Evolutionary conservation across 2,888 invertebrate genomes (phyloP).

Genomic region (Sarcophaga rosellei): DNA sequence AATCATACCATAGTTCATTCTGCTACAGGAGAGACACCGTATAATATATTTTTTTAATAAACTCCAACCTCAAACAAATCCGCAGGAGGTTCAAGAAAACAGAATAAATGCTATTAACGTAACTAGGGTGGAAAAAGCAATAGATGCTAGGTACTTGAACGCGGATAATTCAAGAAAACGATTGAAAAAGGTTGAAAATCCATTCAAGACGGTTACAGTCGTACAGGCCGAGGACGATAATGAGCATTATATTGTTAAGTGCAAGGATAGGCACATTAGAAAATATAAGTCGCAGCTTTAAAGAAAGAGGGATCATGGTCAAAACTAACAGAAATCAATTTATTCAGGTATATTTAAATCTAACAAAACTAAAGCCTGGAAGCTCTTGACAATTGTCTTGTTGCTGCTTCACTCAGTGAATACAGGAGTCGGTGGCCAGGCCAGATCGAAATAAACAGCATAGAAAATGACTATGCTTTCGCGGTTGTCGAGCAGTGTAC

Average conservation of each 20-base stretch:
- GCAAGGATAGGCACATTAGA: not conserved
- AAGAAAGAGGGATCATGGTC: too few species aligned
- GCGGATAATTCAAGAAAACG: constrained; percentile 50
- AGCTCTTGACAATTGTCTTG: too few species aligned
- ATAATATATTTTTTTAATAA: constrained; percentile 43
- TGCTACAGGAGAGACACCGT: constrained; percentile 34
- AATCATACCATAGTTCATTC: constrained; percentile 32
- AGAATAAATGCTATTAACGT: constrained; percentile 44
- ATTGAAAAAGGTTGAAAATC: not conserved
- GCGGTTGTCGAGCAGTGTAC: not conserved
- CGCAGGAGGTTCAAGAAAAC: constrained; percentile 37
- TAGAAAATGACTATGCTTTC: too few species aligned
- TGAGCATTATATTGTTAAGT: not conserved
- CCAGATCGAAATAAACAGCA: not conserved
- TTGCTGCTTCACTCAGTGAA: too few species aligned
- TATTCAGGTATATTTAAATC: too few species aligned
- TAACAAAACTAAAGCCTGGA: too few species aligned
- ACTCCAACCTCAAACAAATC: not conserved
- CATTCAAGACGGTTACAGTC: too few species aligned
- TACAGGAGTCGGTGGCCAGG: not conserved
- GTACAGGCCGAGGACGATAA: too few species aligned
- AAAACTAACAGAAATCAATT: too few species aligned
- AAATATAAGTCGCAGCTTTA: too few species aligned
- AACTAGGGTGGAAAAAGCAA: not conserved
- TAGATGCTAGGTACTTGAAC: constrained; percentile 28